These are phyloP conservation scores for Drosophila dives DNA, from an alignment of 2,888 invertebrate genomes.

Conservation along the genomic window DNA sequence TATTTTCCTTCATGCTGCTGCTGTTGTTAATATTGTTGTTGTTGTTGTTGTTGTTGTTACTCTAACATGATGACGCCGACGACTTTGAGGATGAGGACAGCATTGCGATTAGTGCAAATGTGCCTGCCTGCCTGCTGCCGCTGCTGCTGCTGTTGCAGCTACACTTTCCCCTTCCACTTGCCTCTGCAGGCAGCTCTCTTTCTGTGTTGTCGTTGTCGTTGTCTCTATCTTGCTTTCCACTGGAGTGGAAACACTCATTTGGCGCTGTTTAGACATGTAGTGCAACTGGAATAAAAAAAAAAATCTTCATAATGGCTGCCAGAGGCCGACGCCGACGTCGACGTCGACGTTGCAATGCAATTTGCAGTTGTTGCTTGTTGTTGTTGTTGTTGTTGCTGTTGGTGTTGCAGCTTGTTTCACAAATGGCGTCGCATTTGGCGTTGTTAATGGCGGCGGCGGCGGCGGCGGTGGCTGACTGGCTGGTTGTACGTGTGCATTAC, in stretches of 20 bases:
- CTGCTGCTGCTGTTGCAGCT: not conserved
- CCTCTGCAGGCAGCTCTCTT: not conserved
- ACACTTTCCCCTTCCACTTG: not conserved
- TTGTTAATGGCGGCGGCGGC: slow-evolving; percentile 74
- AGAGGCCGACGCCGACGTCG: slow-evolving; percentile 54
- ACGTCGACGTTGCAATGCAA: slow-evolving; percentile 62
- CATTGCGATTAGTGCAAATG: slow-evolving; percentile 67
- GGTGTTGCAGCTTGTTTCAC: slow-evolving; percentile 71
- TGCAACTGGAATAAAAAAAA: slow-evolving; percentile 64
- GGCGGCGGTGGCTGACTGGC: slow-evolving; percentile 10
- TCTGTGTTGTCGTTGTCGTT: slow-evolving; percentile 7
- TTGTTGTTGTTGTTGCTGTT: slow-evolving; percentile 41
- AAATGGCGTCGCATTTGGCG: slow-evolving; percentile 81
- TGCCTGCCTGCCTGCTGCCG: slow-evolving; percentile 6
- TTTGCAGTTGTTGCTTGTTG: slow-evolving; percentile 68
- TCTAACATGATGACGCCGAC: slow-evolving; percentile 32
- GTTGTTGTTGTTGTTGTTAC: slow-evolving; percentile 6
- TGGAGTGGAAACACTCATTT: slow-evolving; percentile 73
- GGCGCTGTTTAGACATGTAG: slow-evolving; percentile 78
- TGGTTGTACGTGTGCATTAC: slow-evolving; percentile 64
- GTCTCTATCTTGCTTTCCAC: slow-evolving; percentile 26
- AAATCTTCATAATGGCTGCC: slow-evolving; percentile 80
- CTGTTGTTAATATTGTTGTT: not conserved
- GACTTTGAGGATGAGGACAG: slow-evolving; percentile 49
- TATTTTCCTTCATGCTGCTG: slow-evolving; percentile 43